A percentile compares a stretch with the other conserved stretches of the same genome.
Evolutionary conservation across 2,888 invertebrate genomes (phyloP).

Genomic region (Cataglyphis albicans): DNA sequence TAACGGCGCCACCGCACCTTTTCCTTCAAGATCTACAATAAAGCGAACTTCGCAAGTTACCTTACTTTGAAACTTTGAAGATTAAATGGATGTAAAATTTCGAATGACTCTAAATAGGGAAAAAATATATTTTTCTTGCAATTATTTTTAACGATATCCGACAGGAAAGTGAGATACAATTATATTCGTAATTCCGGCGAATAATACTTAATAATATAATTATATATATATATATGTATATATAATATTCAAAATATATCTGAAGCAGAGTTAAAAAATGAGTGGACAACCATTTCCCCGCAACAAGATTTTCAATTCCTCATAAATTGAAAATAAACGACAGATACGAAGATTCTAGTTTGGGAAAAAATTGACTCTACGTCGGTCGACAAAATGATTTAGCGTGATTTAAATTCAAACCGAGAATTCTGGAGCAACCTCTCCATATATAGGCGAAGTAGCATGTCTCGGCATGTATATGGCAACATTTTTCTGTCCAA

Average conservation of each 20-base stretch:
- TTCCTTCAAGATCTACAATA: constrained; percentile 11
- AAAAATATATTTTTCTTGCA: not conserved
- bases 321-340: not conserved
- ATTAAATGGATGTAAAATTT: not conserved
- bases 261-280: not conserved
- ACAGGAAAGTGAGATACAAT: not conserved
- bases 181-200: not conserved
- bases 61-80: not conserved
- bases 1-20: not conserved
- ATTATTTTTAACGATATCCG: not conserved
- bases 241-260: not conserved
- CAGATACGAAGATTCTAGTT: not conserved
- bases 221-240: no score
- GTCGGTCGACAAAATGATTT: not conserved
- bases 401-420: not conserved
- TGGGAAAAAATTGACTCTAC: not conserved
- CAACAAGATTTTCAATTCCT: not conserved
- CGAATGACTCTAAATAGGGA: not conserved
- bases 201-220: not conserved
- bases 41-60: constrained; percentile 7
- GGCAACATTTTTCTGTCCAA: constrained; percentile 30
- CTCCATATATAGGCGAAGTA: not conserved
- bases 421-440: not conserved
- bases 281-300: not conserved
- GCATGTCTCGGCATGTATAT: not conserved